These are phyloP conservation scores for Sinosuthora webbiana DNA, from an alignment of 2,113 vertebrate species.

Conservation along the genomic window DNA sequence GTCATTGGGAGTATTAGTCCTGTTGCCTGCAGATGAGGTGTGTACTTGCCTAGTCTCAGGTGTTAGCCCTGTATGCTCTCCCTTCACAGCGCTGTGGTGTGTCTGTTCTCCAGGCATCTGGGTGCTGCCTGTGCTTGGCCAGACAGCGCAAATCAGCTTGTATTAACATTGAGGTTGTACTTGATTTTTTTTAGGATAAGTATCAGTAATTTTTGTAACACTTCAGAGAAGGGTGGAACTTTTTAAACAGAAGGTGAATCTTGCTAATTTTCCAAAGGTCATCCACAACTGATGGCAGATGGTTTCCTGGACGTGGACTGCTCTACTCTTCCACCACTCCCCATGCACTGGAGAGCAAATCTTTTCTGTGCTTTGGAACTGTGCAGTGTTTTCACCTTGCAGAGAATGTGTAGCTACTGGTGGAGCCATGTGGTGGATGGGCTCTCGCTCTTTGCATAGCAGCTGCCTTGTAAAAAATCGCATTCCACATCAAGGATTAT, in stretches of 20 bases:
- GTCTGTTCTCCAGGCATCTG: neutral
- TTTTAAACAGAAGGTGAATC: conserved; percentile 28
- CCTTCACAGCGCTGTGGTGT: neutral
- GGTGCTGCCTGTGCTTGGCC: neutral
- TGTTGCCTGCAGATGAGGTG: neutral
- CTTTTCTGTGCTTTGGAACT: neutral
- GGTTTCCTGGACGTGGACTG: neutral
- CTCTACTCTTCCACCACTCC: neutral
- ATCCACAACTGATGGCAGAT: neutral
- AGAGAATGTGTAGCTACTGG: neutral
- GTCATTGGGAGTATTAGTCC: neutral
- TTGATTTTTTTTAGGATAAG: conserved; percentile 19
- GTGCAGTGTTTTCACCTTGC: neutral
- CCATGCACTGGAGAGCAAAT: neutral
- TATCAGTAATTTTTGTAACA: conserved; percentile 36
- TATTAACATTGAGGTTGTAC: neutral
- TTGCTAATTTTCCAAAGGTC: neutral
- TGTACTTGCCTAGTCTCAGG: neutral
- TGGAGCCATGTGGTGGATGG: neutral
- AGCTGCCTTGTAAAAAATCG: neutral
- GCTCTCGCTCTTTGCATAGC: rapidly evolving
- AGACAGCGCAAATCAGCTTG: conserved; percentile 1
- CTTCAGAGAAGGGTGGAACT: conserved; percentile 31
- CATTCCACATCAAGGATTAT: neutral
- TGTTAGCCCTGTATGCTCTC: neutral